Conservation (phyloP, 1,140 invertebrate genomes). For the Pseudomyrmex gracilis region DNA sequence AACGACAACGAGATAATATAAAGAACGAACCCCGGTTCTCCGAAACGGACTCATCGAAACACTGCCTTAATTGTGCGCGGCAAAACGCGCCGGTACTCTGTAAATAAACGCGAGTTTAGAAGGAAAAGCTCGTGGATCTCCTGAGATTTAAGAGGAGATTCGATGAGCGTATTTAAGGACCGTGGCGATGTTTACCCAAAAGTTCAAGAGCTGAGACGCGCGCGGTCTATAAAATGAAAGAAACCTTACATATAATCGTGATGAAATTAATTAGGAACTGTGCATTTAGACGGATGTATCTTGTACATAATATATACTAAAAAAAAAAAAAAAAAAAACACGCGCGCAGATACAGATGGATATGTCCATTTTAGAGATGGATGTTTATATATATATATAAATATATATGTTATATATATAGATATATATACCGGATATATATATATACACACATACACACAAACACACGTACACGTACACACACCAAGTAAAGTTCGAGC, state of each 20-base stretch:
- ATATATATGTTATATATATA: conserved; percentile 76
- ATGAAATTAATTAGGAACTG: conserved; percentile 72
- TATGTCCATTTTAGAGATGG: conserved; percentile 79
- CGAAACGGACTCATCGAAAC: conserved; percentile 77
- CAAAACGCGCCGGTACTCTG: conserved; percentile 55
- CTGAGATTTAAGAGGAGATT: background rate
- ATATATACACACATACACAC: conserved; percentile 69
- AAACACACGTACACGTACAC: conserved; percentile 71
- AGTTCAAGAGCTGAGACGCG: background rate
- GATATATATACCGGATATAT: conserved; percentile 73
- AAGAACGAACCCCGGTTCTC: conserved; percentile 34
- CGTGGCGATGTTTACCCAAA: conserved; percentile 11
- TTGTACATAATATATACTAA: conserved; percentile 66
- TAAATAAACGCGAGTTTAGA: conserved; percentile 59
- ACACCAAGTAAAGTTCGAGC: conserved; percentile 64
- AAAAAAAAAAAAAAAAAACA: conserved; percentile 27
- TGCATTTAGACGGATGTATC: conserved; percentile 74
- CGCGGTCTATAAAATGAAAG: background rate
- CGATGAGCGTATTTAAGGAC: background rate
- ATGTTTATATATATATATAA: conserved; percentile 80
- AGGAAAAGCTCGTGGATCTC: conserved; percentile 2
- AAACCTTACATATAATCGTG: conserved; percentile 63
- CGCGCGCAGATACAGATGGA: conserved; percentile 75
- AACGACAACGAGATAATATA: conserved; percentile 7
- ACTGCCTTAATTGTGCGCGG: conserved; percentile 80